A percentile compares a stretch with the other conserved stretches of the same genome.
phyloP scores from a whole-genome alignment of 1,140 invertebrate species.

The Agrilus planipennis region DNA sequence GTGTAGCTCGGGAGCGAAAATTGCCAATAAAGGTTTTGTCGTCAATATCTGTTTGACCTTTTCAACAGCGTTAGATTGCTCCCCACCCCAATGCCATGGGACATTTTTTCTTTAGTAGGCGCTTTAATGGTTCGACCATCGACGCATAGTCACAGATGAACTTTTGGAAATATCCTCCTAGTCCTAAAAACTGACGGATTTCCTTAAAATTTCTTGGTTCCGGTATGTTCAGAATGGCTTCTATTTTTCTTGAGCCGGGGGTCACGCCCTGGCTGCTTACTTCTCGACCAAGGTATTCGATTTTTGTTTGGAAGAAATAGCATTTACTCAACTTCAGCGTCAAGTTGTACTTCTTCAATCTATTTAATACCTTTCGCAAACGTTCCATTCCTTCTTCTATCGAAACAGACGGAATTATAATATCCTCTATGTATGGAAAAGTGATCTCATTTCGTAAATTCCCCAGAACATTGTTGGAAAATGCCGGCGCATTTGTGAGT shows the following conservation, averaged over 20 bases:
- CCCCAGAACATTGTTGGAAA: constrained; percentile 1
- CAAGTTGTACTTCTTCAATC: constrained; percentile 4
- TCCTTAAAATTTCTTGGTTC: constrained; percentile 7
- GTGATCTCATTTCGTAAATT: background rate
- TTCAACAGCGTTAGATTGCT: background rate
- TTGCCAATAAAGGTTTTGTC: constrained; percentile 7
- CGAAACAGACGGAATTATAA: constrained; percentile 8
- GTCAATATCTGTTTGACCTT: constrained; percentile 2
- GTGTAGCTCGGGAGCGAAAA: constrained; percentile 10
- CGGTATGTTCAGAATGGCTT: background rate
- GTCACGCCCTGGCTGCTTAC: background rate
- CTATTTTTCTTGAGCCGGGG: background rate
- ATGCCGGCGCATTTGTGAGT: constrained; percentile 7
- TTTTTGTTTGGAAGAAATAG: constrained; percentile 6
- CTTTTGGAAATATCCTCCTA: constrained; percentile 16
- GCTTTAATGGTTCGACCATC: constrained; percentile 18
- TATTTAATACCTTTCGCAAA: constrained; percentile 10
- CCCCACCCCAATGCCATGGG: constrained; percentile 11
- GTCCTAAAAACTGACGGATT: constrained; percentile 17
- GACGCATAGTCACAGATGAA: constrained; percentile 17
- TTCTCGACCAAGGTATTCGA: constrained; percentile 10
- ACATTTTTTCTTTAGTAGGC: constrained; percentile 10
- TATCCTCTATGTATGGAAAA: constrained; percentile 12
- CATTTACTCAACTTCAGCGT: constrained; percentile 8
- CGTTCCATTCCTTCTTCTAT: constrained; percentile 13